Conservation (phyloP, 2,888 invertebrate genomes). For the Bellardia bayeri region DNA sequence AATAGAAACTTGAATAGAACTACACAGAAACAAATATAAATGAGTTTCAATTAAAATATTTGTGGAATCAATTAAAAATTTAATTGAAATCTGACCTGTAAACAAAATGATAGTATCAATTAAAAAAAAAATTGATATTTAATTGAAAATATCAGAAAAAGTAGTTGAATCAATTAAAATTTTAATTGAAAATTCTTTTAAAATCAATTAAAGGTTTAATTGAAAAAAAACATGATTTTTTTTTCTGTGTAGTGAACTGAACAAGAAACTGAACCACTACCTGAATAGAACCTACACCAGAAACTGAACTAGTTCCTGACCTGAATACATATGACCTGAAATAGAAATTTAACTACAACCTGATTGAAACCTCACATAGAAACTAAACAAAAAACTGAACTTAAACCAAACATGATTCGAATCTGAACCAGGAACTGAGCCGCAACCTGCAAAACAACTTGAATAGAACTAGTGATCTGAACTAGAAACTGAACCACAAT, state of each 20-base stretch:
- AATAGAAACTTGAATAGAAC: slow-evolving; percentile 8
- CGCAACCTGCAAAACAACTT: not conserved
- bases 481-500: not conserved
- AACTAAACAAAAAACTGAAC: not conserved
- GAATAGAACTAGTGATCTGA: not conserved
- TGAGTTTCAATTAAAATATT: no score
- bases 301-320: not conserved
- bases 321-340: not conserved
- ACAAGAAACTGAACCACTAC: not conserved
- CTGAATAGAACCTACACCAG: not conserved
- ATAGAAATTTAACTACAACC: not conserved
- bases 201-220: no score
- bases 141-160: no score
- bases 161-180: no score
- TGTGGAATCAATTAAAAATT: no score
- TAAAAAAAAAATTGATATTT: no score
- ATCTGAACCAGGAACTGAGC: not conserved
- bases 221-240: no score
- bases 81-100: no score
- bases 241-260: no score
- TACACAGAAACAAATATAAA: no score
- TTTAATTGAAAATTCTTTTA: no score
- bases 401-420: not conserved
- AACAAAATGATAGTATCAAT: no score
- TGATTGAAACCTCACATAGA: not conserved